A percentile compares a stretch with the other conserved stretches of the same genome.
Conservation (phyloP, 64 coral and sea anemone species). For the Actinia equina region DNA sequence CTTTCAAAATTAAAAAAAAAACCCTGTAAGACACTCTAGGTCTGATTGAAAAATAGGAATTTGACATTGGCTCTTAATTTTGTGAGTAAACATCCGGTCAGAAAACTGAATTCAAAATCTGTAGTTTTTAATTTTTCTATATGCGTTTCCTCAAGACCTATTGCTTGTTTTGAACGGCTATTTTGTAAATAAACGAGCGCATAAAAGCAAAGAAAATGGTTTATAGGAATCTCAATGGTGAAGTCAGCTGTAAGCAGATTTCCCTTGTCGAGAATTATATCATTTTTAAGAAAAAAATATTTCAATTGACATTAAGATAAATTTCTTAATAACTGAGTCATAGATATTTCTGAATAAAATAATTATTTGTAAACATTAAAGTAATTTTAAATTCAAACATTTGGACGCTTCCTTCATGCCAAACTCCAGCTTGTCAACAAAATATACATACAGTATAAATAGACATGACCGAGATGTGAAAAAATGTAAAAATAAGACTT, state of each 20-base stretch:
- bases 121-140: no score
- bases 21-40: not conserved
- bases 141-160: no score
- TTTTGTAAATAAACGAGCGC: no score
- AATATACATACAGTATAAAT: not conserved
- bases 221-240: not conserved
- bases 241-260: not conserved
- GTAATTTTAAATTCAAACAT: not conserved
- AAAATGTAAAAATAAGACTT: not conserved
- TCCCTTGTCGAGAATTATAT: not conserved
- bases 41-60: no score
- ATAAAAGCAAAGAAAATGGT: not conserved
- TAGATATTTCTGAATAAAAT: not conserved
- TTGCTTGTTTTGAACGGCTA: no score
- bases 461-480: not conserved
- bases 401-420: not conserved
- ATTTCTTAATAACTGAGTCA: not conserved
- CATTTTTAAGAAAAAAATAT: not conserved
- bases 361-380: not conserved
- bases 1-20: not conserved
- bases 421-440: conserved; percentile 5
- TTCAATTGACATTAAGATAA: not conserved
- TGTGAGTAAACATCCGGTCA: no score
- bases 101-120: no score
- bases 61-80: no score